These are phyloP conservation scores for Hypsibius dujardini DNA, from an alignment of 1,140 invertebrate species.

Conservation along the genomic window DNA sequence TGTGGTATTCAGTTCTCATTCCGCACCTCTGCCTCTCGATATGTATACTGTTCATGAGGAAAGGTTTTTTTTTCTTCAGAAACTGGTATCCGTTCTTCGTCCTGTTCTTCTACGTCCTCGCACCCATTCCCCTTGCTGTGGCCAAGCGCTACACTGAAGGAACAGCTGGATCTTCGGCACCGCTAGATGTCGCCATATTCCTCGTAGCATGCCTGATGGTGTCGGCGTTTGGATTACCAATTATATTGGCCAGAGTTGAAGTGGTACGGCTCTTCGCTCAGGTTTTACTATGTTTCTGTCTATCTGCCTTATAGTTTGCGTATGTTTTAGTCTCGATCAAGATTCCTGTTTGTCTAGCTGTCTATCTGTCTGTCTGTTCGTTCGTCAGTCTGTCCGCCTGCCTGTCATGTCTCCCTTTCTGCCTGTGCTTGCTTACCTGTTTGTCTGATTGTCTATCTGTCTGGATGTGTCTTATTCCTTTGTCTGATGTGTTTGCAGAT, in stretches of 20 bases:
- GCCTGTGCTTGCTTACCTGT: too few species aligned
- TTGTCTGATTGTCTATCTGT: too few species aligned
- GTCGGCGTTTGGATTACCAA: constrained; percentile 82
- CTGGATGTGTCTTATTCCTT: too few species aligned
- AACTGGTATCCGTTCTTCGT: constrained; percentile 97
- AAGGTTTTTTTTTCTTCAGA: constrained; percentile 35
- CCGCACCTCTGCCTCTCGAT: constrained; percentile 1
- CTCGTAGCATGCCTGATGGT: constrained; percentile 72
- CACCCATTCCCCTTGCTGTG: constrained; percentile 74
- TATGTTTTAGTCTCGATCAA: too few species aligned
- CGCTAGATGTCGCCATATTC: constrained; percentile 76
- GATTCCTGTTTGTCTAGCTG: constrained; percentile 11
- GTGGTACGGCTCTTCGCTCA: constrained; percentile 13
- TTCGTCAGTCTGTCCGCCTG: too few species aligned
- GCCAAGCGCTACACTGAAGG: constrained; percentile 53
- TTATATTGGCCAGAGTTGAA: constrained; percentile 56
- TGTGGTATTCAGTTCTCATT: constrained; percentile 17
- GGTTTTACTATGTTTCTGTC: constrained; percentile 21
- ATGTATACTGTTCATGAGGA: constrained; percentile 21
- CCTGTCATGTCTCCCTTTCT: too few species aligned
- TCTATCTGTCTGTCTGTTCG: too few species aligned
- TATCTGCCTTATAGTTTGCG: too few species aligned
- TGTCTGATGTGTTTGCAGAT: constrained; percentile 47
- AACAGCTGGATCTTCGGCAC: constrained; percentile 48
- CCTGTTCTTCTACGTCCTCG: constrained; percentile 75